A percentile compares a stretch with the other conserved stretches of the same genome.
Evolutionary conservation across 1,140 invertebrate genomes (phyloP).

Genomic region (Orussus abietinus): DNA sequence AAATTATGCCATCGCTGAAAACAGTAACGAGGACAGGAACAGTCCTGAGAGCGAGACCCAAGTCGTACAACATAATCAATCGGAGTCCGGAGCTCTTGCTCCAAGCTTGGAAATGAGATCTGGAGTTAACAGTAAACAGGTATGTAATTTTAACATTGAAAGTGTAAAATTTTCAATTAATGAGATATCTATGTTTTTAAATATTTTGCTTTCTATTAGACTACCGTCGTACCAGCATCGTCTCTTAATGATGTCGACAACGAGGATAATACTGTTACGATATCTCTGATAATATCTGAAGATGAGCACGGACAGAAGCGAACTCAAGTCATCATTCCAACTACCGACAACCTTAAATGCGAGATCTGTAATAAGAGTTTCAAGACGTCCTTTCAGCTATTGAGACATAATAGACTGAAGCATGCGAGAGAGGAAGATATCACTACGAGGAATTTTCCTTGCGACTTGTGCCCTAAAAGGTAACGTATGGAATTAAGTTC

Average conservation of each 20-base stretch:
- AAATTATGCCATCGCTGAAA: constrained; percentile 47
- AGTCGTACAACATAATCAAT: constrained; percentile 23
- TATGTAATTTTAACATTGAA: constrained; percentile 16
- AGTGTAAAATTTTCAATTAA: neutral
- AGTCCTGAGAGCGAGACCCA: constrained; percentile 28
- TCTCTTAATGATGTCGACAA: constrained; percentile 31
- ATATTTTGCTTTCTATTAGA: constrained; percentile 6
- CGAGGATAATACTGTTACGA: constrained; percentile 49
- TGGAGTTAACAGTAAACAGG: constrained; percentile 27
- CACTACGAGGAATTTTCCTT: constrained; percentile 51
- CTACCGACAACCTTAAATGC: constrained; percentile 46
- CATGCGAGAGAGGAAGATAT: constrained; percentile 51
- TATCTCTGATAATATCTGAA: constrained; percentile 50
- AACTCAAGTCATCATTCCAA: constrained; percentile 52
- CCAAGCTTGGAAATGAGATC: constrained; percentile 33
- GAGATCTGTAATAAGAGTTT: constrained; percentile 48
- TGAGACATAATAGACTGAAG: constrained; percentile 48
- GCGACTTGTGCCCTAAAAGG: constrained; percentile 51
- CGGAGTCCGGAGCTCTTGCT: too few relatives aligned
- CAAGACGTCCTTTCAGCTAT: constrained; percentile 46
- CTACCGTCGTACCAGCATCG: constrained; percentile 9
- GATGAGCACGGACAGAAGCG: constrained; percentile 50
- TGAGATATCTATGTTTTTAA: constrained; percentile 1
- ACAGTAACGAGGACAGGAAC: constrained; percentile 35
- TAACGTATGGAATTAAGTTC: constrained; percentile 14